Evolutionary conservation across 1,140 invertebrate species (phyloP).

Genomic region (Dreissena polymorpha): DNA sequence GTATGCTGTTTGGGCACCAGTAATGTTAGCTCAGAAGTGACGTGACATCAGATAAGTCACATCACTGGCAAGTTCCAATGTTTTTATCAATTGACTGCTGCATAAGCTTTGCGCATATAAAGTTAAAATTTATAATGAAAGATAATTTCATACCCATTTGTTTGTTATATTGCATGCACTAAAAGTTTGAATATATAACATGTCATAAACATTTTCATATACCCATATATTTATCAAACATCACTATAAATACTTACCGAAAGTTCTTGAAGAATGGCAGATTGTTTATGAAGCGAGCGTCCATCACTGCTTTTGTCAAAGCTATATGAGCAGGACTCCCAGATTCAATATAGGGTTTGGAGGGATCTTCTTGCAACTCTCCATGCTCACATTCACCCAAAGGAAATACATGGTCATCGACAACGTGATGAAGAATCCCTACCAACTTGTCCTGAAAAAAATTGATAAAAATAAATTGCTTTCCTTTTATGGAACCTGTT

Average conservation of each 20-base stretch:
- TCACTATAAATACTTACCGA: neutral
- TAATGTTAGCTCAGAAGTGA: too few species aligned
- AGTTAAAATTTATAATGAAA: too few species aligned
- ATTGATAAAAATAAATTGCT: neutral
- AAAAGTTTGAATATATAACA: neutral
- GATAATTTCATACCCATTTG: too few species aligned
- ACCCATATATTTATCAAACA: neutral
- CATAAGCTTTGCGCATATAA: too few species aligned
- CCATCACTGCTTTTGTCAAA: slow-evolving; percentile 2
- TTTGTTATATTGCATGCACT: too few species aligned
- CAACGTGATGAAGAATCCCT: slow-evolving; percentile 23
- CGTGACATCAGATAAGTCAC: too few species aligned
- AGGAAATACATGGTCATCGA: slow-evolving; percentile 7
- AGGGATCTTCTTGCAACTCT: neutral
- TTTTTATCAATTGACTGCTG: too few species aligned
- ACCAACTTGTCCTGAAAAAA: slow-evolving; percentile 13
- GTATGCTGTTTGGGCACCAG: too few species aligned
- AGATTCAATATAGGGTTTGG: slow-evolving; percentile 17
- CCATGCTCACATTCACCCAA: slow-evolving; percentile 25
- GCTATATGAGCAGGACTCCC: neutral
- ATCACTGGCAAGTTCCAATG: too few species aligned
- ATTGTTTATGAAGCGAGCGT: slow-evolving; percentile 12
- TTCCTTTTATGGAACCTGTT: neutral
- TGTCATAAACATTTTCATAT: too few species aligned
- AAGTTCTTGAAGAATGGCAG: slow-evolving; percentile 1